Base-by-base conservation (phyloP, 2,797 vertebrate genomes). In the Tragopan temminckii region DNA sequence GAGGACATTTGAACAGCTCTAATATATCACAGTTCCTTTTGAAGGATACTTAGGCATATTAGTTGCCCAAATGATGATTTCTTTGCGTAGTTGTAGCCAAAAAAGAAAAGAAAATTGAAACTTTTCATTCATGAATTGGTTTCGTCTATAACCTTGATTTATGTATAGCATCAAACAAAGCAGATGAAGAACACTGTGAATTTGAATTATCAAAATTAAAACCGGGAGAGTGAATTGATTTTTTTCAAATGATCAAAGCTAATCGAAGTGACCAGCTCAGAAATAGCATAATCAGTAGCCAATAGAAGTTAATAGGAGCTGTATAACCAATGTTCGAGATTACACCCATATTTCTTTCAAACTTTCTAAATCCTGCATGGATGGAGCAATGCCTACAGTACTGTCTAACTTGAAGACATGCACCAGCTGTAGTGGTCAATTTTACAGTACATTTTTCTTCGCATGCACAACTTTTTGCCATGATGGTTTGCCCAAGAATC, bases 1-100 rank as follows among this genome's bases (percentile, higher is more conserved):
- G 93, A 92, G 70, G 94, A 94, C 88, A 23, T 94, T 80, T 95
- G 93, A 97, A 97, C 96, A 97, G 97, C 96, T 96, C 76, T 94
- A 96, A 98, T 97, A 97, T 93, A 98, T 97, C 96, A 97, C 64
- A 68, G 85, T 31, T 95, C 88, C 91, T 97, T 97, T 96, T 93
- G 92, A 97, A 97, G 95, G 96, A 97, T 97, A 97, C 97, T 98
- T 97, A 98, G 96, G 94, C 90, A 95, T 98, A 98, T 98, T 97
- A 98, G 97, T 97, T 97, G 96, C 95, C 94, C 97, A 97, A 97
- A 97, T 97, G 95, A 97, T 96, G 93, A 96, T 95, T 97, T 96
- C 95, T 96, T 93, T 92, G 93, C 24, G 0, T 68, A 92, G 90
- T 74, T 90, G 89, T 90, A 89, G 97, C 95, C 97, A 97, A 96